phyloP scores from a whole-genome alignment of 2,113 vertebrate species.

The Varanus komodoensis region DNA sequence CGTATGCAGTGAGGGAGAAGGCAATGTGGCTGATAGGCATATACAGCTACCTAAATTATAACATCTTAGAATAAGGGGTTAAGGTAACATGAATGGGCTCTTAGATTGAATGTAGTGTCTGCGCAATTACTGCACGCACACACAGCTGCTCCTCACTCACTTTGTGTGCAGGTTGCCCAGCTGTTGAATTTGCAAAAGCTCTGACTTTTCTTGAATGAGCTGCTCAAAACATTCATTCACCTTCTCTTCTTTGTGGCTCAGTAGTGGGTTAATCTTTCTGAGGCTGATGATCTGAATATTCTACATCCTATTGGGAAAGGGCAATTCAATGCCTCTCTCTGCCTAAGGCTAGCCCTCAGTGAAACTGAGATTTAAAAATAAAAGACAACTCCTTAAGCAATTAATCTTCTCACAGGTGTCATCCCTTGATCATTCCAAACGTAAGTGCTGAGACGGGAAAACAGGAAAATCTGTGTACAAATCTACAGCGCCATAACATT shows the following conservation, averaged over 20 bases:
- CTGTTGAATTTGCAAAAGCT: not conserved
- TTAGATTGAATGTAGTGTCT: not conserved
- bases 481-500: not conserved
- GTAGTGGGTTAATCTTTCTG: not conserved
- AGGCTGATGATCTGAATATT: not conserved
- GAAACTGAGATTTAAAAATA: not conserved
- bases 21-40: not conserved
- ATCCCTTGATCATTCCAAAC: not conserved
- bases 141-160: not conserved
- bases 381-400: not conserved
- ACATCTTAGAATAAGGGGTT: not conserved
- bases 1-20: not conserved
- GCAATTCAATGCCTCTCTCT: not conserved
- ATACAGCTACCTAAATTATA: not conserved
- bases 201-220: not conserved
- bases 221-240: not conserved
- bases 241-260: not conserved
- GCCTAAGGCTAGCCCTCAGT: not conserved
- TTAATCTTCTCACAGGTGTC: conserved; percentile 1
- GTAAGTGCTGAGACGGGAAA: not conserved
- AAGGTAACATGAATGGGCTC: not conserved
- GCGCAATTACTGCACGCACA: not conserved
- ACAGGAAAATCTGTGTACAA: conserved; percentile 21
- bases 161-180: not conserved
- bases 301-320: not conserved